These are phyloP conservation scores for Amphipoea lucens DNA, from an alignment of 2,888 invertebrate genomes.

Conservation along the genomic window DNA sequence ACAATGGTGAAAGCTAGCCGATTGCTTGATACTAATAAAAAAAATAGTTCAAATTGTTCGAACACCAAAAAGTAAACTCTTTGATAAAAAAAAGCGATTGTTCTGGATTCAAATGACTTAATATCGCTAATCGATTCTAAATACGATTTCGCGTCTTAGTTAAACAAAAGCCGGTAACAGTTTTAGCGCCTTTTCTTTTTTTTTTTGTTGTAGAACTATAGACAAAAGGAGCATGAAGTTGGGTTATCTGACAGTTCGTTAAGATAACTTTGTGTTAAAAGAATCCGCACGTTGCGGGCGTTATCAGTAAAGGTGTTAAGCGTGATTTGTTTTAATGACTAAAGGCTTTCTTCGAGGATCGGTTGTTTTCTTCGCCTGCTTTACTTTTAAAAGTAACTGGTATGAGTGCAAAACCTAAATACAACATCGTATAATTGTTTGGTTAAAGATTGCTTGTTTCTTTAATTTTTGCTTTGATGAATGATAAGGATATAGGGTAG, in stretches of 20 bases:
- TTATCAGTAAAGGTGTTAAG: slow-evolving; percentile 62
- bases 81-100: slow-evolving; percentile 33
- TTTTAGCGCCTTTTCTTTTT: slow-evolving; percentile 19
- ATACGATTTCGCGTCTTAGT: slow-evolving; percentile 19
- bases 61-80: slow-evolving; percentile 31
- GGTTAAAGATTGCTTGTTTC: not conserved
- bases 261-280: slow-evolving; percentile 43
- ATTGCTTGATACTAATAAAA: slow-evolving; percentile 61
- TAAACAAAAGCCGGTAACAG: slow-evolving; percentile 37
- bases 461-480: not conserved
- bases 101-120: slow-evolving; percentile 46
- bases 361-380: slow-evolving; percentile 1
- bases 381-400: not conserved
- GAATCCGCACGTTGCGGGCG: slow-evolving; percentile 23
- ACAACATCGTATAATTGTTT: not conserved
- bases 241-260: slow-evolving; percentile 32
- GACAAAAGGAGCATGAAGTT: slow-evolving; percentile 27
- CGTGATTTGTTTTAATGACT: slow-evolving; percentile 53
- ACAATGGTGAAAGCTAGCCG: slow-evolving; percentile 74
- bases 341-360: slow-evolving; percentile 7
- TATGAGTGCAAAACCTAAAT: not conserved
- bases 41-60: slow-evolving; percentile 46
- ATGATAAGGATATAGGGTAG: not conserved
- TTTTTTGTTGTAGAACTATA: slow-evolving; percentile 12
- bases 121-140: slow-evolving; percentile 44